These are phyloP conservation scores for Aethes cnicana DNA, from an alignment of 2,888 invertebrate species.

Conservation along the genomic window DNA sequence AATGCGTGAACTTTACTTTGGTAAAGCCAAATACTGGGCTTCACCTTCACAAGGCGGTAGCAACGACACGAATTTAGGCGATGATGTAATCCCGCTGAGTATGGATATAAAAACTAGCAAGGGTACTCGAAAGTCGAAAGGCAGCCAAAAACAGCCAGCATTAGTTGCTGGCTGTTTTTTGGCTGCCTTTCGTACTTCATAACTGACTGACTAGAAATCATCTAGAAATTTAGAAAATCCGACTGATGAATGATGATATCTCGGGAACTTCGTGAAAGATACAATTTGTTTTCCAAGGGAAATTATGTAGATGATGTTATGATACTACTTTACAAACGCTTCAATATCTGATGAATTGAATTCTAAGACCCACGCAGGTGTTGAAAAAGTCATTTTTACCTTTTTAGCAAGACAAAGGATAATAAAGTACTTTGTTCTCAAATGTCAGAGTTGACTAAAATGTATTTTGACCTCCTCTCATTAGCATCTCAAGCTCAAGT, in stretches of 20 bases:
- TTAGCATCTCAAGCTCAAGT: conserved; percentile 4
- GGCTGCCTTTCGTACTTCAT: too few relatives aligned
- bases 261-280: too few relatives aligned
- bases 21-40: conserved; percentile 3
- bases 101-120: conserved; percentile 10
- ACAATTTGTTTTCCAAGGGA: too few relatives aligned
- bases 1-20: too few relatives aligned
- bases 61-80: conserved; percentile 17
- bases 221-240: background rate
- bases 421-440: conserved; percentile 1
- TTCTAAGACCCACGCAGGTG: too few relatives aligned
- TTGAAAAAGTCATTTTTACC: background rate
- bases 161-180: too few relatives aligned
- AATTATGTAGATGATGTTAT: too few relatives aligned
- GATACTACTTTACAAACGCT: background rate
- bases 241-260: too few relatives aligned
- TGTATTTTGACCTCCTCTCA: conserved; percentile 14
- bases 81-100: conserved; percentile 19
- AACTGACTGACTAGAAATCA: too few relatives aligned
- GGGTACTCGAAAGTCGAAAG: background rate
- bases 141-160: too few relatives aligned
- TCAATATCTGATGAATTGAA: background rate
- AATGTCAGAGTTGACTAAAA: background rate
- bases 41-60: conserved; percentile 22
- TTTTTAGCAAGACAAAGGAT: background rate